These are phyloP conservation scores for Myotis findleyi DNA, from an alignment of 2,797 vertebrate species.

Conservation along the genomic window DNA sequence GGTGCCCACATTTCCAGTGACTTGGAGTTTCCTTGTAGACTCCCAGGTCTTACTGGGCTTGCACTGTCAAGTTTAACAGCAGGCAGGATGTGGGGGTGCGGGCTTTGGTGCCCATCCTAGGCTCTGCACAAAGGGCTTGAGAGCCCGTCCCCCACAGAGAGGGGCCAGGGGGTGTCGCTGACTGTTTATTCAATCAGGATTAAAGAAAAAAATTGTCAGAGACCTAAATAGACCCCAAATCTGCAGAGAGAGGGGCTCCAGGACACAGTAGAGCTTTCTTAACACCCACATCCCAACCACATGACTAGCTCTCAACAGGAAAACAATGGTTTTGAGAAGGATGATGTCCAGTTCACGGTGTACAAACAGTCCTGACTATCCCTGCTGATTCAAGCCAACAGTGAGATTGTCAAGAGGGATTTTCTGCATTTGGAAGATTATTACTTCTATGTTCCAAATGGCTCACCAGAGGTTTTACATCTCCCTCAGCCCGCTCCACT, in stretches of 20 bases:
- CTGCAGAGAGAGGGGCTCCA: not conserved
- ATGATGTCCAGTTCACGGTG: not conserved
- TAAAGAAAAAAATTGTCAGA: not conserved
- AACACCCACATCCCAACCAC: not conserved
- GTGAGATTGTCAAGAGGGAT: not conserved
- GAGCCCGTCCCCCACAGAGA: not conserved
- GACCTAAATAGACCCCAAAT: not conserved
- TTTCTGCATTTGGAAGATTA: not conserved
- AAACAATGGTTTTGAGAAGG: slow-evolving; percentile 6
- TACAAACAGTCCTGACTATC: not conserved
- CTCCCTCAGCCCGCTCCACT: rapidly evolving
- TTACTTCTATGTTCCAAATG: not conserved
- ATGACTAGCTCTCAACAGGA: not conserved
- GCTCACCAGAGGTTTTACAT: not conserved
- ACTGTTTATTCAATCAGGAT: not conserved
- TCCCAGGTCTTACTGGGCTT: not conserved
- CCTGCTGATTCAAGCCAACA: not conserved
- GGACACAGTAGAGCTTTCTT: not conserved
- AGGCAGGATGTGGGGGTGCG: not conserved
- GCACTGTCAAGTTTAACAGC: not conserved
- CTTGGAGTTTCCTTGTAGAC: not conserved
- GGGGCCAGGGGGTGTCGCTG: too few species aligned
- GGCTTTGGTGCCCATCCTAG: too few species aligned
- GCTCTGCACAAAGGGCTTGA: too few species aligned
- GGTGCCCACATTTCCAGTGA: not conserved